phyloP scores from a whole-genome alignment of 2,888 invertebrate genomes.

The Athrips mouffetella region DNA sequence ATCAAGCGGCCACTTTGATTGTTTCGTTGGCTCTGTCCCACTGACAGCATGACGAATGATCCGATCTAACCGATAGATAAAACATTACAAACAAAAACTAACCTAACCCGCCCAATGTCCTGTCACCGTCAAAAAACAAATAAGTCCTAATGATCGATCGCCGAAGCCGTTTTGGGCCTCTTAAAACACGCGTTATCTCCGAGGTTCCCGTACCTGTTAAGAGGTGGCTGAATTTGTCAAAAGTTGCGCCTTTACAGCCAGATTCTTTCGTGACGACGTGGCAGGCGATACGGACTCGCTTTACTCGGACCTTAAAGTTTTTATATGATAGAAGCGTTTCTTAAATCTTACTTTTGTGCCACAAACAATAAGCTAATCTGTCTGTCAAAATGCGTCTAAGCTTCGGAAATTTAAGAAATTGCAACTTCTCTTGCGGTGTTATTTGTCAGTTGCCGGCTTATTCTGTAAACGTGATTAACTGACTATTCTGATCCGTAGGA shows the following conservation, averaged over 20 bases:
- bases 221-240: slow-evolving; percentile 48
- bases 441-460: too few species aligned
- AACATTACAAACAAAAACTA: slow-evolving; percentile 39
- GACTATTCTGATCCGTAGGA: too few species aligned
- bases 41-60: slow-evolving; percentile 76
- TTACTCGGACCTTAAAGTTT: too few species aligned
- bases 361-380: too few species aligned
- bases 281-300: too few species aligned
- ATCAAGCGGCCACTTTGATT: slow-evolving; percentile 74
- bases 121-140: slow-evolving; percentile 75
- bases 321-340: too few species aligned
- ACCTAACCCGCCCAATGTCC: slow-evolving; percentile 55
- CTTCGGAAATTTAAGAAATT: too few species aligned
- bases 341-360: too few species aligned
- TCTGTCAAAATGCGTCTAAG: too few species aligned
- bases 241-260: slow-evolving; percentile 24
- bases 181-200: slow-evolving; percentile 66
- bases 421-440: too few species aligned
- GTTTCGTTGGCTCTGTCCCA: slow-evolving; percentile 62
- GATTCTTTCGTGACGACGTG: slow-evolving; percentile 33
- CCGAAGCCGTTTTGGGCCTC: slow-evolving; percentile 62
- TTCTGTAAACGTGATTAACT: too few species aligned
- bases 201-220: slow-evolving; percentile 52
- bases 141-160: slow-evolving; percentile 76
- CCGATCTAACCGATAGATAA: slow-evolving; percentile 66